Evolutionary conservation across 2,888 invertebrate genomes (phyloP).

Genomic region (Mesorhabditis spiculigera): DNA sequence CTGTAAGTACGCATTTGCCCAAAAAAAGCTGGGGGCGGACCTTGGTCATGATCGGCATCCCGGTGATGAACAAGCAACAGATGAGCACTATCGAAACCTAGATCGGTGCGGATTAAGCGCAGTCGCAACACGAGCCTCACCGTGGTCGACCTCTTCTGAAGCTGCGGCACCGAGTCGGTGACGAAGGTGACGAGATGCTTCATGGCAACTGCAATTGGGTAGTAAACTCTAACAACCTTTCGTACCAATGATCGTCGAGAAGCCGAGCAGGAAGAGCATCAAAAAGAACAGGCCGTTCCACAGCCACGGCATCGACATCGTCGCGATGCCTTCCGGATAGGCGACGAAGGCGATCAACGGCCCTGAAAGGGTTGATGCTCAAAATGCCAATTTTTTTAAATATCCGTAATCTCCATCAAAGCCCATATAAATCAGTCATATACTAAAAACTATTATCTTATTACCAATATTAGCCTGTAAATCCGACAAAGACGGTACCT

Average conservation of each 20-base stretch:
- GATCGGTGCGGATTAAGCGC: not conserved
- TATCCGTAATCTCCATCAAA: too few species aligned
- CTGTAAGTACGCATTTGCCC: not conserved
- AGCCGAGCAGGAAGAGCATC: slow-evolving; percentile 3
- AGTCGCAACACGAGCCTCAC: not conserved
- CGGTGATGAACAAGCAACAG: not conserved
- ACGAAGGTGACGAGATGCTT: not conserved
- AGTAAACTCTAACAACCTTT: too few species aligned
- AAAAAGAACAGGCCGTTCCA: not conserved
- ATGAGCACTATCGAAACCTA: not conserved
- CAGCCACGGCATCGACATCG: not conserved
- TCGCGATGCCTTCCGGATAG: not conserved
- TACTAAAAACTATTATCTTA: too few species aligned
- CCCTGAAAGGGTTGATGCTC: not conserved
- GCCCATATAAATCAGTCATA: too few species aligned
- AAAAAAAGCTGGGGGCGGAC: not conserved
- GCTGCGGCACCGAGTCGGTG: not conserved
- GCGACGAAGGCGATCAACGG: not conserved
- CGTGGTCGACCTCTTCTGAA: not conserved
- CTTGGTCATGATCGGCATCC: not conserved
- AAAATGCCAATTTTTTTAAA: too few species aligned
- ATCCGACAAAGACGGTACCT: too few species aligned
- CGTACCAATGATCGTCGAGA: slow-evolving; percentile 6
- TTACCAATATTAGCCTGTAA: too few species aligned
- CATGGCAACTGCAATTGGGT: not conserved